Evolutionary conservation across 2,888 invertebrate species (phyloP).

Genomic region (Macrophya annulata): DNA sequence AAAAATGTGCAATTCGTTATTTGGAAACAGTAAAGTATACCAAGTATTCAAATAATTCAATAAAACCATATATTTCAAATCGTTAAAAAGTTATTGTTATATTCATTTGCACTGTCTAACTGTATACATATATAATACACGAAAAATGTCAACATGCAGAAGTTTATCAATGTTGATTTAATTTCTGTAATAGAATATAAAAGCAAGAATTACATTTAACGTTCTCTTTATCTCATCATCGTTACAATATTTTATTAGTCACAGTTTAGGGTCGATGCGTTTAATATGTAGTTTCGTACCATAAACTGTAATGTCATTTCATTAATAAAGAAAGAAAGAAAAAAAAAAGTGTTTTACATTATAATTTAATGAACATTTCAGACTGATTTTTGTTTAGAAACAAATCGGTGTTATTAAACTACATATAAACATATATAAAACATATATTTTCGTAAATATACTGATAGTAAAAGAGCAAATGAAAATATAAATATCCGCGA

Average conservation of each 20-base stretch:
- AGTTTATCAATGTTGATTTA: constrained; percentile 27
- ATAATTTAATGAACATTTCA: neutral
- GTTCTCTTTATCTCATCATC: neutral
- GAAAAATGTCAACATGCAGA: neutral
- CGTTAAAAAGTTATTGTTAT: neutral
- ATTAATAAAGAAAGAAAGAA: neutral
- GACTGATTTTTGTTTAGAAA: neutral
- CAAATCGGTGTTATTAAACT: constrained; percentile 8
- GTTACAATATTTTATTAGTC: neutral
- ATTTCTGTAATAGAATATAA: neutral
- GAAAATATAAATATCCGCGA: neutral
- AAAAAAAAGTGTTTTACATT: neutral
- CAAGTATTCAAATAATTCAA: neutral
- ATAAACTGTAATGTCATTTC: neutral
- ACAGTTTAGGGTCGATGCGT: neutral
- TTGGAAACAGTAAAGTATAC: neutral
- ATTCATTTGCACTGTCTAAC: neutral
- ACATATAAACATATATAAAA: neutral
- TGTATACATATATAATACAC: neutral
- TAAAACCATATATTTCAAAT: neutral
- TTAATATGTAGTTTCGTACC: neutral
- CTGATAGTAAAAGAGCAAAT: constrained; percentile 5
- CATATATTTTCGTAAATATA: neutral
- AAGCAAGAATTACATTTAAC: neutral
- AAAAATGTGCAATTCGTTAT: neutral